These are phyloP conservation scores for Polyploca ridens DNA, from an alignment of 2,888 invertebrate species.

Conservation along the genomic window DNA sequence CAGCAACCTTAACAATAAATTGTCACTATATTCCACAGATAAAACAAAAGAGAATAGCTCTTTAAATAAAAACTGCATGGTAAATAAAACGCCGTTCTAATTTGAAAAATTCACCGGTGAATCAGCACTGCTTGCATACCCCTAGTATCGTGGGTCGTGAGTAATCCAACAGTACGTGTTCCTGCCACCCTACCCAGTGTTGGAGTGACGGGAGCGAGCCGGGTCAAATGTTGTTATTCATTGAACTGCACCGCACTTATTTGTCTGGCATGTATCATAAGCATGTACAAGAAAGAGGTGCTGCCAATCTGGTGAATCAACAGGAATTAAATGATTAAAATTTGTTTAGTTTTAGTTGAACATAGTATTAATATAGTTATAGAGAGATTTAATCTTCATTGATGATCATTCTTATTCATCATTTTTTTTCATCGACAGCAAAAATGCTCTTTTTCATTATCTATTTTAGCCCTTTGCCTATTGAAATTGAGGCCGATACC, in stretches of 20 bases:
- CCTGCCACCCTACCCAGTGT: not conserved
- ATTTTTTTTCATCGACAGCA: too few species aligned
- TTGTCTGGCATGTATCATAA: slow-evolving; percentile 14
- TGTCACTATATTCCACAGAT: too few species aligned
- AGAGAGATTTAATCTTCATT: too few species aligned
- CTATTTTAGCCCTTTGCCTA: too few species aligned
- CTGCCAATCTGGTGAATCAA: not conserved
- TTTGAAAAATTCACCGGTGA: not conserved
- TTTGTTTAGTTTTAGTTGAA: not conserved
- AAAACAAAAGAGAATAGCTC: not conserved
- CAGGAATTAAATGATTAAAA: not conserved
- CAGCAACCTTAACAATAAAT: too few species aligned
- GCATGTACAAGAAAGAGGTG: not conserved
- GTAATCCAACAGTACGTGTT: not conserved
- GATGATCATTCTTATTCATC: too few species aligned
- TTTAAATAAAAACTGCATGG: not conserved
- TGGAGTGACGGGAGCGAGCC: slow-evolving; percentile 21
- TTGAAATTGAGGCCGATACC: too few species aligned
- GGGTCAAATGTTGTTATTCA: slow-evolving; percentile 32
- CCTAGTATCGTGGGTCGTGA: not conserved
- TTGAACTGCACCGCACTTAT: slow-evolving; percentile 19
- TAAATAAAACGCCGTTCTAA: not conserved
- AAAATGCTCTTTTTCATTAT: too few species aligned
- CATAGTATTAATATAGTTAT: too few species aligned
- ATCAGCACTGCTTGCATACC: not conserved